Evolutionary conservation across 2,888 invertebrate species (phyloP), one percentile per base, ranked within the genome.

Genomic region (Silvanus unidentatus): DNA sequence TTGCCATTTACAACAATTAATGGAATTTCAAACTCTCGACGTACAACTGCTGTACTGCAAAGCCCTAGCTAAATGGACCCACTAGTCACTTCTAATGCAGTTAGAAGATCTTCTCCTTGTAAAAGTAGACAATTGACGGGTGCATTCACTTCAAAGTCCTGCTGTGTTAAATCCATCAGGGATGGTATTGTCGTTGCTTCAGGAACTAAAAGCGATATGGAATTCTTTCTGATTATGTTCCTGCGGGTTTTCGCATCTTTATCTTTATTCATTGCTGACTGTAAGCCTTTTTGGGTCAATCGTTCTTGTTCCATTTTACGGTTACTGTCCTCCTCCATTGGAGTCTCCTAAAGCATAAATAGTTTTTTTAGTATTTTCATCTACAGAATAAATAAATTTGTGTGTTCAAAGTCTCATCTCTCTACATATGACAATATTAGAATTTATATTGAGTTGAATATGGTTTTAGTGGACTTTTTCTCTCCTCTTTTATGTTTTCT

Each of bases 111-210:
- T 41, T 72, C 70, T 8, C 77, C 77, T 48, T 75, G 73, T 14
- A 77, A 60, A 29, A 77, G 64, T 14, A 63, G 57, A 43, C 59
- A 67, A 43, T 66, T 55, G 4, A 75, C 69, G 1, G 77, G 77
- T 9, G 77, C 77, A 54, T 77, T 77, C 12, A 77, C 77, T 50
- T 76, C 77, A 53, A 69, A 77, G 57, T 77, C 77, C 51, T 73
- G 75, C 49, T 74, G 73, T 2, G 75, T 76, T 32, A 77, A 63
- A 55, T 75, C 75, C 50, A 72, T 49, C 35, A 76, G 57, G 1
- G 74, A 74, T 4, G 72, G 68, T 44, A 74, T 69, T 2, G 64
- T 62, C 4, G 63, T 54, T 5, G 67, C 65, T 22, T 72, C 71
- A 2, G 73, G 71, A 41, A 73, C 69, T 40, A 75, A 57, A 14